Evolutionary conservation across 2,797 vertebrate genomes (phyloP).

Genomic region (Eupleurogrammus muticus): DNA sequence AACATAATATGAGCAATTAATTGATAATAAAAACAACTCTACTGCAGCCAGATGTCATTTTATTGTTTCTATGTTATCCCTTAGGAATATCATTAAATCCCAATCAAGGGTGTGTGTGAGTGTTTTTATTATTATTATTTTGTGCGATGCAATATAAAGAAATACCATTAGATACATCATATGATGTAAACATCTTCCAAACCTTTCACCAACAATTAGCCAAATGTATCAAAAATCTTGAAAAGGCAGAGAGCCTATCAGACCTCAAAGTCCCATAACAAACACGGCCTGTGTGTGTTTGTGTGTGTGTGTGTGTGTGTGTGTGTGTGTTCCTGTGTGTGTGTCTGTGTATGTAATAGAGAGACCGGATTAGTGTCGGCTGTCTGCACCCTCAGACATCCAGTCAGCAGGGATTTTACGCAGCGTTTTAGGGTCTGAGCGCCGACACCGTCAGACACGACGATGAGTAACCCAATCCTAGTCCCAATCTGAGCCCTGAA

Average conservation of each 20-base stretch:
- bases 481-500: conserved; percentile 54
- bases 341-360: conserved; percentile 44
- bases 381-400: conserved; percentile 79
- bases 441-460: conserved; percentile 34
- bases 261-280: conserved; percentile 39
- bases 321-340: conserved; percentile 27
- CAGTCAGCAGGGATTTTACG: conserved; percentile 82
- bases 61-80: not conserved
- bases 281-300: conserved; percentile 33
- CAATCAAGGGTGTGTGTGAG: not conserved
- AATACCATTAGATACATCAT: not conserved
- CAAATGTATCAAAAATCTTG: conserved; percentile 5
- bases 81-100: not conserved
- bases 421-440: conserved; percentile 79
- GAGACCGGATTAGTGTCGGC: conserved; percentile 72
- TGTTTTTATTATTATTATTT: not conserved
- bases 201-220: not conserved
- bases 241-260: conserved; percentile 5
- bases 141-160: not conserved
- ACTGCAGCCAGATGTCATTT: too few species aligned
- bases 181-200: not conserved
- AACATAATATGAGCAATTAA: too few species aligned
- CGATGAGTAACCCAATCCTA: conserved; percentile 57
- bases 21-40: too few species aligned
- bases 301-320: conserved; percentile 33